These are phyloP conservation scores for Esox niger DNA, from an alignment of 2,113 vertebrate species.

Conservation along the genomic window DNA sequence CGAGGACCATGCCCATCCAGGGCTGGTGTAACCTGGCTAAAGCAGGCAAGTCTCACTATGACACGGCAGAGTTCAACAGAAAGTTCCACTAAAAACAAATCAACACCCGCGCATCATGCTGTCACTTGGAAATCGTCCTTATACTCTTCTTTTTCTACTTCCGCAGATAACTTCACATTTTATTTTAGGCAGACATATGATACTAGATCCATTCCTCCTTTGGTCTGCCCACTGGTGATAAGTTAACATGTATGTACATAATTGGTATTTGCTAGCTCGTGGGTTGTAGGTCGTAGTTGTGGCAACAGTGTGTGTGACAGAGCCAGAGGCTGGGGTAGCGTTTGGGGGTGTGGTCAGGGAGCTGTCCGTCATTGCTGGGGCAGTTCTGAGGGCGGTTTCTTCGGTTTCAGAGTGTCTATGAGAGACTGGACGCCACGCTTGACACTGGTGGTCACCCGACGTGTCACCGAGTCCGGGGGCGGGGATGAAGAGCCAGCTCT, in stretches of 20 bases:
- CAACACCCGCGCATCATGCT: neutral
- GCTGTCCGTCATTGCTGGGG: constrained; percentile 78
- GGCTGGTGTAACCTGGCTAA: neutral
- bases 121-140: constrained; percentile 21
- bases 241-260: constrained; percentile 60
- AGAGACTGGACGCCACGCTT: constrained; percentile 93
- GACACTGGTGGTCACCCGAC: constrained; percentile 92
- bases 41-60: neutral
- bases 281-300: constrained; percentile 39
- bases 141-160: constrained; percentile 19
- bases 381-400: constrained; percentile 84
- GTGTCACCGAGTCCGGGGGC: constrained; percentile 87
- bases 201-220: constrained; percentile 6
- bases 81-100: neutral
- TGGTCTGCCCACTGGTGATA: constrained; percentile 41
- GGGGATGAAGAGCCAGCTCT: constrained; percentile 79
- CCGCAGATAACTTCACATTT: neutral
- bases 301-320: constrained; percentile 48
- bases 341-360: constrained; percentile 28
- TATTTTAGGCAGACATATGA: neutral
- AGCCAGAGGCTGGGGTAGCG: constrained; percentile 2
- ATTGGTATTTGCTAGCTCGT: constrained; percentile 41
- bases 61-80: neutral
- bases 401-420: constrained; percentile 99
- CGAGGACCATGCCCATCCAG: neutral